Evolutionary conservation across 2,797 vertebrate species (phyloP).

Genomic region (Passerculus sandwichensis): DNA sequence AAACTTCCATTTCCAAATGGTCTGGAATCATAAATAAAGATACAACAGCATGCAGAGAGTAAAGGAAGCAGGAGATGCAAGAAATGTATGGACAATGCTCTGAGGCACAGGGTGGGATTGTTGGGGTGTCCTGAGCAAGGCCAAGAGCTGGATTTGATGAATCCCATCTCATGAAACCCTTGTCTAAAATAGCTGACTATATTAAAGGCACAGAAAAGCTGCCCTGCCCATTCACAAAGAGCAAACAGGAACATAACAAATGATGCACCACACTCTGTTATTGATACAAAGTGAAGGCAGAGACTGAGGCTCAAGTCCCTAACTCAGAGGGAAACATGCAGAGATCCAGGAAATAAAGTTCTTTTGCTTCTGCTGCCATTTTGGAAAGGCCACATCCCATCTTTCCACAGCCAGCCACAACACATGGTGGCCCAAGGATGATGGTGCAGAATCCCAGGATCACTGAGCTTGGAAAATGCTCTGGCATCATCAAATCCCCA

Average conservation of each 20-base stretch:
- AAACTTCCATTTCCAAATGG: not conserved
- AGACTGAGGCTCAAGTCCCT: not conserved
- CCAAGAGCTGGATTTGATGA: not conserved
- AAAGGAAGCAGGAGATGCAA: not conserved
- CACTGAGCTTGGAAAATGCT: not conserved
- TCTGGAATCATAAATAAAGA: not conserved
- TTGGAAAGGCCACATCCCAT: not conserved
- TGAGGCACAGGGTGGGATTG: not conserved
- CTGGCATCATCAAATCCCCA: not conserved
- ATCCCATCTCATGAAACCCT: not conserved
- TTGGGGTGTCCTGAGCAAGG: not conserved
- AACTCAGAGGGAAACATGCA: not conserved
- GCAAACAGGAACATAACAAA: not conserved
- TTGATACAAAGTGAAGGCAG: not conserved
- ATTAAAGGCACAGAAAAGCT: not conserved
- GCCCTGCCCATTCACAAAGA: not conserved
- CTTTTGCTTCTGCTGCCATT: not conserved
- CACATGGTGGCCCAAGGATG: not conserved
- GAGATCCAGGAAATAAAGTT: not conserved
- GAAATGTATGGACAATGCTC: not conserved
- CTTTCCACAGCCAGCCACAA: not conserved
- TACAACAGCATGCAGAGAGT: not conserved
- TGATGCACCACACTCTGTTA: not conserved
- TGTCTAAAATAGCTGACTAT: not conserved
- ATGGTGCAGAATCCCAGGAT: fast-evolving